Percentiles rank a stretch among this genome's conserved stretches.
phyloP scores from a whole-genome alignment of 1,140 invertebrate species.

The Cheumatopsyche charites region DNA sequence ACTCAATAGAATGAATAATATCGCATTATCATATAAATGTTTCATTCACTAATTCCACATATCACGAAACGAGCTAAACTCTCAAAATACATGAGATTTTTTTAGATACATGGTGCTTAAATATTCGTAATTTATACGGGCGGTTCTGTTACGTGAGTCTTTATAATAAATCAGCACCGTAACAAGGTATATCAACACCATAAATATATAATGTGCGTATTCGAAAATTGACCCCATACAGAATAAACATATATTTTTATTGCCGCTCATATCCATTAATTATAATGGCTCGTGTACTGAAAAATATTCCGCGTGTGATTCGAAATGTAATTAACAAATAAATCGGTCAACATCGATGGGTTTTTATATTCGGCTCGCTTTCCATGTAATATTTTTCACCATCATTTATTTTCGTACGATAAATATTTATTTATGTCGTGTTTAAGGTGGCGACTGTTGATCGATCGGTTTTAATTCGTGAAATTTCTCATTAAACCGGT shows the following conservation, averaged over 20 bases:
- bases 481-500: too few species aligned
- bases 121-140: slow-evolving; percentile 13
- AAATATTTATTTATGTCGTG: too few species aligned
- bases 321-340: slow-evolving; percentile 11
- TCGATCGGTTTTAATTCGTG: too few species aligned
- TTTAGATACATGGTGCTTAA: not conserved
- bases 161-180: slow-evolving; percentile 8
- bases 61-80: too few species aligned
- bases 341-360: not conserved
- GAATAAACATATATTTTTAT: slow-evolving; percentile 17
- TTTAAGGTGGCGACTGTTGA: too few species aligned
- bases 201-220: slow-evolving; percentile 17
- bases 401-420: too few species aligned
- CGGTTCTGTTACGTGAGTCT: slow-evolving; percentile 2
- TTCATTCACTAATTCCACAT: too few species aligned
- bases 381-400: too few species aligned
- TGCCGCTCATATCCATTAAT: slow-evolving; percentile 23
- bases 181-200: slow-evolving; percentile 23
- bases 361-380: too few species aligned
- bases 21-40: too few species aligned
- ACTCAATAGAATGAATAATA: too few species aligned
- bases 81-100: too few species aligned
- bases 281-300: slow-evolving; percentile 10
- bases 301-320: not conserved
- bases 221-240: not conserved